phyloP scores from a whole-genome alignment of 2,888 invertebrate genomes.

The Piscicola geometra region DNA sequence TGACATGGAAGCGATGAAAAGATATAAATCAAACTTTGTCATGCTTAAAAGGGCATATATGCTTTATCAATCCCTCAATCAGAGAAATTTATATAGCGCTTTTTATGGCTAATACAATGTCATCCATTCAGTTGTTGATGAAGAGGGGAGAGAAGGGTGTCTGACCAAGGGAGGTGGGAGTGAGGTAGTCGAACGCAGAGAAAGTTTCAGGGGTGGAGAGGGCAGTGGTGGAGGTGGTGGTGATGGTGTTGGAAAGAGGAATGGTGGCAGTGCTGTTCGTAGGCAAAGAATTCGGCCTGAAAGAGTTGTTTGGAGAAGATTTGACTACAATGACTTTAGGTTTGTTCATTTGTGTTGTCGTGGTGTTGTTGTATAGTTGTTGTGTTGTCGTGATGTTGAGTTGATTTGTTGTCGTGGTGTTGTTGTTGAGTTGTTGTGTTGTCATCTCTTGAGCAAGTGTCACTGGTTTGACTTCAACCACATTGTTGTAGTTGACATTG shows the following conservation, averaged over 20 bases:
- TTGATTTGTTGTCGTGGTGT: background rate
- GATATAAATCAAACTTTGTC: too few relatives aligned
- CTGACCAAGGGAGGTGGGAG: background rate
- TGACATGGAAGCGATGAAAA: too few relatives aligned
- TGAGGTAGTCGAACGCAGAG: slow-evolving; percentile 10
- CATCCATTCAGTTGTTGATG: background rate
- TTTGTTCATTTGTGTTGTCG: too few relatives aligned
- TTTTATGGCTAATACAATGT: background rate
- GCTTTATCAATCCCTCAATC: too few relatives aligned
- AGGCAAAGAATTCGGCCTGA: background rate
- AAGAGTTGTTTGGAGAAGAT: background rate
- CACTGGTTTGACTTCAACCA: background rate
- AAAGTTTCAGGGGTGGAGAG: background rate
- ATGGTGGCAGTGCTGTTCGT: background rate
- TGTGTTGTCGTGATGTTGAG: too few relatives aligned
- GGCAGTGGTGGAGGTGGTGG: too few relatives aligned
- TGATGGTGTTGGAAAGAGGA: background rate
- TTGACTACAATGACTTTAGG: background rate
- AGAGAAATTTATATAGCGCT: too few relatives aligned
- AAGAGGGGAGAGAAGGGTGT: background rate
- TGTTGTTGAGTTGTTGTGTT: background rate
- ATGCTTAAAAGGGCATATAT: too few relatives aligned
- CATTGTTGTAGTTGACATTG: background rate
- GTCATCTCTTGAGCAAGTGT: background rate
- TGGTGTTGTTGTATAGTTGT: too few relatives aligned